Evolutionary conservation across 2,888 invertebrate genomes (phyloP).

Genomic region (Harpalus rufipes): DNA sequence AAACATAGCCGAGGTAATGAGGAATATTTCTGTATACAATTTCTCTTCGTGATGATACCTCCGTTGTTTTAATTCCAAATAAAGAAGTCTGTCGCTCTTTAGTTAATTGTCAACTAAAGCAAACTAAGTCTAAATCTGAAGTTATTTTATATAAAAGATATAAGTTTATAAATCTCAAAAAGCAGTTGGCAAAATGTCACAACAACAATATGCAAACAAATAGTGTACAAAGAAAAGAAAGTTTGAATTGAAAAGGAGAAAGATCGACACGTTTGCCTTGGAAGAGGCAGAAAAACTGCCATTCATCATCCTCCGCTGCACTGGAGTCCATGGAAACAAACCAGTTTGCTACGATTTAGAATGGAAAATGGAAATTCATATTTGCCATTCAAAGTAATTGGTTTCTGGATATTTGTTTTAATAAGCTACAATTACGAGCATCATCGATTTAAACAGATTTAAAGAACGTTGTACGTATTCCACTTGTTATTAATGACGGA

Average conservation of each 20-base stretch:
- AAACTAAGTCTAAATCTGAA: too few relatives aligned
- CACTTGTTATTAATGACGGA: background rate
- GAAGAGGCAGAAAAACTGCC: conserved; percentile 31
- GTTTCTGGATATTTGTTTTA: conserved; percentile 20
- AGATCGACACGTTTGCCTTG: conserved; percentile 56
- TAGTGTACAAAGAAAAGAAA: conserved; percentile 35
- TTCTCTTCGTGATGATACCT: too few relatives aligned
- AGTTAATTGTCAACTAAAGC: too few relatives aligned
- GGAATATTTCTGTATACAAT: too few relatives aligned
- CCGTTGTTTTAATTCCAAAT: background rate
- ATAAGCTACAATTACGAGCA: conserved; percentile 22
- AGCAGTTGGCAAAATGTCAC: background rate
- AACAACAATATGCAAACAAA: conserved; percentile 18
- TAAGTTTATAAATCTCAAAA: background rate
- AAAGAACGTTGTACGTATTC: background rate
- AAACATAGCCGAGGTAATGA: too few relatives aligned
- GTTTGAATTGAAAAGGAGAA: conserved; percentile 57
- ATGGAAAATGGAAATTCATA: conserved; percentile 36
- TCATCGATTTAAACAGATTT: background rate
- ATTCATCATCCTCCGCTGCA: conserved; percentile 35
- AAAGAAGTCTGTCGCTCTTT: too few relatives aligned
- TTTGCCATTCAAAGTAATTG: conserved; percentile 10
- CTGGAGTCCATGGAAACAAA: conserved; percentile 30
- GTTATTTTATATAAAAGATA: background rate
- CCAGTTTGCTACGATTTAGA: conserved; percentile 18